Conservation (phyloP, 2,888 invertebrate species). For the Ochropleura plecta region DNA sequence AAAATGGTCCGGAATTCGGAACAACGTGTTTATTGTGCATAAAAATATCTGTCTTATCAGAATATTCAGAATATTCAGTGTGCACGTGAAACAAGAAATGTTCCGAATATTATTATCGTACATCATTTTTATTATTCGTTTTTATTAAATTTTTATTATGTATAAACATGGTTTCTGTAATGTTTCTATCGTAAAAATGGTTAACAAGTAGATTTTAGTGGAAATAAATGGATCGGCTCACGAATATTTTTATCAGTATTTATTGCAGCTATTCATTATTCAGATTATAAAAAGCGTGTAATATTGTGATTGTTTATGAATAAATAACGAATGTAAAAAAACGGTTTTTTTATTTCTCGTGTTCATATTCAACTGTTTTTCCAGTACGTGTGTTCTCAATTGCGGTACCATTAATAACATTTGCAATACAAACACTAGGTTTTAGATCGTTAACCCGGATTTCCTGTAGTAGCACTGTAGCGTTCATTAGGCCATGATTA, state of each 20-base stretch:
- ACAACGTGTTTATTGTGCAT: constrained; percentile 87
- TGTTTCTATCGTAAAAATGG: constrained; percentile 56
- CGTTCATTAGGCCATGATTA: background rate
- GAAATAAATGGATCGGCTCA: constrained; percentile 42
- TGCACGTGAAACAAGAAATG: constrained; percentile 72
- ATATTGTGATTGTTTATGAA: constrained; percentile 33
- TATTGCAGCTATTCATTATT: constrained; percentile 58
- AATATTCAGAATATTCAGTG: constrained; percentile 74
- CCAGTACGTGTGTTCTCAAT: background rate
- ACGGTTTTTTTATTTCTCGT: background rate
- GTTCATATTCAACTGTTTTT: constrained; percentile 10
- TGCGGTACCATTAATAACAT: background rate
- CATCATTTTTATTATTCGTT: constrained; percentile 72
- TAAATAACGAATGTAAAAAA: constrained; percentile 28
- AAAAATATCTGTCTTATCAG: constrained; percentile 78
- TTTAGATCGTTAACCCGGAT: constrained; percentile 21
- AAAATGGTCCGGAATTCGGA: constrained; percentile 79
- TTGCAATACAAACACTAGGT: constrained; percentile 22
- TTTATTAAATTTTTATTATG: constrained; percentile 69
- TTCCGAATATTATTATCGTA: constrained; percentile 77
- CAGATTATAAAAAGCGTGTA: constrained; percentile 36
- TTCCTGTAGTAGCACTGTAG: constrained; percentile 16
- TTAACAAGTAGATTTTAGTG: constrained; percentile 56
- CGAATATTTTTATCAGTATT: constrained; percentile 52
- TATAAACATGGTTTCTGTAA: constrained; percentile 61